phyloP scores from a whole-genome alignment of 64 coral and sea anemone genomes.

The Pocillopora verrucosa region DNA sequence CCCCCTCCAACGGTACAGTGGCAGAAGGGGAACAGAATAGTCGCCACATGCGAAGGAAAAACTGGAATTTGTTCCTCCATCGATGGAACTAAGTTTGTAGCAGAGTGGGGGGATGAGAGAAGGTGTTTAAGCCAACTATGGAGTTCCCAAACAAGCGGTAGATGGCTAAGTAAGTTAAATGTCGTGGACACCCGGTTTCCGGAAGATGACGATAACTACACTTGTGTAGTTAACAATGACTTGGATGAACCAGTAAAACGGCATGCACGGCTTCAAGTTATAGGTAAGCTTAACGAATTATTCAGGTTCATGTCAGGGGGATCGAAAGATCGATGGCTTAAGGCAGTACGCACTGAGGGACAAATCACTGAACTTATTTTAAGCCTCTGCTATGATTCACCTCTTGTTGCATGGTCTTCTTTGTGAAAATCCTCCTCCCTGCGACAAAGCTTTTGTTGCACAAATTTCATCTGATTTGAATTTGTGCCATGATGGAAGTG shows the following conservation, averaged over 20 bases:
- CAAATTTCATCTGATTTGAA: no score
- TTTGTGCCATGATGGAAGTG: no score
- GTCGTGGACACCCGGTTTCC: not conserved
- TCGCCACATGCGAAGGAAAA: constrained; percentile 12
- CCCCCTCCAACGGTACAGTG: constrained; percentile 3
- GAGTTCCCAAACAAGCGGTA: not conserved
- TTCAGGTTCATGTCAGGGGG: not conserved
- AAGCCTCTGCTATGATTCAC: no score
- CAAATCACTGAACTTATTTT: no score
- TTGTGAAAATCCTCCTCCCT: no score
- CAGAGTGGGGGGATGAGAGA: not conserved
- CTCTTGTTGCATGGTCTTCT: no score
- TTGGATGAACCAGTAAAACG: not conserved
- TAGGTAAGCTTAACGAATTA: not conserved
- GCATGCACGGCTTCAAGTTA: not conserved
- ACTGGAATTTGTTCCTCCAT: not conserved
- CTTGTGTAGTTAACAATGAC: constrained; percentile 9
- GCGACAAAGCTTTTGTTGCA: no score
- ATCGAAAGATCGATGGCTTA: no score
- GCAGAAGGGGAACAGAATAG: not conserved
- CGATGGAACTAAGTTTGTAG: not conserved
- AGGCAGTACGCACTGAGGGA: no score
- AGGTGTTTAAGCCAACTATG: not conserved
- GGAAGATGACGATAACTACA: constrained; percentile 5
- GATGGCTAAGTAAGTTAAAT: not conserved